Base-by-base conservation (phyloP, 2,888 invertebrate genomes). In the Apomyelois bistriatella region DNA sequence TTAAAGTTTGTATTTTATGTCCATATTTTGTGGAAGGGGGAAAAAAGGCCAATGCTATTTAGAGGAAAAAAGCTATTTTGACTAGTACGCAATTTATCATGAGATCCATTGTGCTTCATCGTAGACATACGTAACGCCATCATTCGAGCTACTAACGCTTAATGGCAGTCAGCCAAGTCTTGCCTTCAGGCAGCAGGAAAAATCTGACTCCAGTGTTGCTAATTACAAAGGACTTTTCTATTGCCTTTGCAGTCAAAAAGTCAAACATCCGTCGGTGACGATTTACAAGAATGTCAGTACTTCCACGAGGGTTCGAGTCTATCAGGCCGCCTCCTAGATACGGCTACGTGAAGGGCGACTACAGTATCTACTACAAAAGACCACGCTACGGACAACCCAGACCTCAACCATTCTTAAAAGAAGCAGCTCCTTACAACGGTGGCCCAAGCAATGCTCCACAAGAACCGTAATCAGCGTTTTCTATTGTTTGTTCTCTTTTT, bases 321-420 rank as follows among this genome's bases (percentile, higher is more conserved):
- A 67, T 59, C 49, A 72, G 71, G 9, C 74, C 79, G 13, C 63
- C 66, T 42, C 69, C 88, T 0, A 73, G 88, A 58, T 88, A 69
- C 64, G 89, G 88, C 12, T 69, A 62, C 32, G 85, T 87, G 12
- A 67, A 59, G 35, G 85, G 82, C 38, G 86, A 88, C 53, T 79
- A 74, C 62, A 85, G 85, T 58, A 69, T 88, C 48, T 89, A 81
- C 66, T 72, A 86, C 69, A 85, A 87, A 59, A 72, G 89, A 15
- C 88, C 88, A 0, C 67, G 82, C 0, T 88, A 72, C 49, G 89
- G 89, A 1, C 89, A 89, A 57, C 89, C 89, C 0, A 69, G 88
- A 28, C 84, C 79, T 1, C 86, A 88, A 56, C 88, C 89, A 0
- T 85, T 82, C 58, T 79, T 76, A 58, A 76, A 66, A 52, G 87